phyloP scores from a whole-genome alignment of 2,113 vertebrate genomes.

The Indri indri region DNA sequence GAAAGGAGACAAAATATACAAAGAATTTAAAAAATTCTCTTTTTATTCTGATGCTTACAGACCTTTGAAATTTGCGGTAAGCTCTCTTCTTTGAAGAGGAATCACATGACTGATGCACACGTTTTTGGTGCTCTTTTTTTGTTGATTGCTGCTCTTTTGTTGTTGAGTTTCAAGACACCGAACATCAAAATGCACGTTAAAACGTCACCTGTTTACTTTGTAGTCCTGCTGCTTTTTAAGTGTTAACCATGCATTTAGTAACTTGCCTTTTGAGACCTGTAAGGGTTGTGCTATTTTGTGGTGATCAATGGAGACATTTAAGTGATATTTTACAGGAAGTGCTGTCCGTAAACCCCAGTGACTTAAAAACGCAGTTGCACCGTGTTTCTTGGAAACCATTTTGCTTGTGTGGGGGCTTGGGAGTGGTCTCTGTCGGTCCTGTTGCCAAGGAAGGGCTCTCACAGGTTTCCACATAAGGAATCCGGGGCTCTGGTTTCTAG shows the following conservation, averaged over 20 bases:
- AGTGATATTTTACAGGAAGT: constrained; percentile 49
- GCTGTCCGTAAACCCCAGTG: not conserved
- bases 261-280: not conserved
- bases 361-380: not conserved
- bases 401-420: not conserved
- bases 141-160: not conserved
- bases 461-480: constrained; percentile 50
- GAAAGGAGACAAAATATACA: constrained; percentile 75
- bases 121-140: not conserved
- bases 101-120: not conserved
- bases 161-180: not conserved
- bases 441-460: not conserved
- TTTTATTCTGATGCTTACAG: constrained; percentile 86
- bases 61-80: constrained; percentile 88
- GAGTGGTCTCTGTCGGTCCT: constrained; percentile 25
- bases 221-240: not conserved
- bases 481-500: constrained; percentile 24
- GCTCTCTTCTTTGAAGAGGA: constrained; percentile 49
- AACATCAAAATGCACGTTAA: not conserved
- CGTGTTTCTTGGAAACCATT: constrained; percentile 16
- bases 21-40: constrained; percentile 85
- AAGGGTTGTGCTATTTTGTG: constrained; percentile 48
- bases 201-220: fast-evolving
- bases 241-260: not conserved
- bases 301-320: constrained; percentile 64